Evolutionary conservation across 2,113 vertebrate genomes (phyloP).

Genomic region (Esox niger): DNA sequence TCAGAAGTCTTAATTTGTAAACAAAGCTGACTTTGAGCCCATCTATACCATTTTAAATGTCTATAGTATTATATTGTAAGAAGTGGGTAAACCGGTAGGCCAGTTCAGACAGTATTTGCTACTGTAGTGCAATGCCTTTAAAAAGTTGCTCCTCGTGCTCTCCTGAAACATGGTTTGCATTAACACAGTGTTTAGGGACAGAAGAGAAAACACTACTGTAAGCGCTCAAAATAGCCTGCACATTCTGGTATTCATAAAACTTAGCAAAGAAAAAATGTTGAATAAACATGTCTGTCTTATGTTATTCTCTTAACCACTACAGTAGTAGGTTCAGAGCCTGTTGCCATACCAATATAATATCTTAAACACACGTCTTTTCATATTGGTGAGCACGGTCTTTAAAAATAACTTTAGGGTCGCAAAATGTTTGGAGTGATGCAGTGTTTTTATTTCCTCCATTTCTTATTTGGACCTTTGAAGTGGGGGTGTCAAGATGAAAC

Average conservation of each 20-base stretch:
- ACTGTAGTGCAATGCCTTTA: background rate
- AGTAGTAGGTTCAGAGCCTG: background rate
- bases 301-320: background rate
- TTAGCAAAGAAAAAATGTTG: background rate
- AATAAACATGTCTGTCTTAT: conserved; percentile 5
- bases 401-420: too few species aligned
- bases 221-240: background rate
- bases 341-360: conserved; percentile 6
- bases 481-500: conserved; percentile 4
- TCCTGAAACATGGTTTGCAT: background rate
- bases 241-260: conserved; percentile 8
- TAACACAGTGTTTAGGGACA: too few species aligned
- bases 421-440: background rate
- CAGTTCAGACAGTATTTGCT: background rate
- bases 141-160: background rate
- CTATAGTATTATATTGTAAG: too few species aligned
- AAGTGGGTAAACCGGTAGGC: background rate
- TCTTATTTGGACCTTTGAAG: background rate
- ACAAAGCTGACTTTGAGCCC: background rate
- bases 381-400: background rate
- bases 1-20: background rate
- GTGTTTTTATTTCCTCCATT: background rate
- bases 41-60: background rate
- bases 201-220: background rate
- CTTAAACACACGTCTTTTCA: conserved; percentile 17